phyloP scores from a whole-genome alignment of 2,888 invertebrate genomes.

The Drosophila crucigera region DNA sequence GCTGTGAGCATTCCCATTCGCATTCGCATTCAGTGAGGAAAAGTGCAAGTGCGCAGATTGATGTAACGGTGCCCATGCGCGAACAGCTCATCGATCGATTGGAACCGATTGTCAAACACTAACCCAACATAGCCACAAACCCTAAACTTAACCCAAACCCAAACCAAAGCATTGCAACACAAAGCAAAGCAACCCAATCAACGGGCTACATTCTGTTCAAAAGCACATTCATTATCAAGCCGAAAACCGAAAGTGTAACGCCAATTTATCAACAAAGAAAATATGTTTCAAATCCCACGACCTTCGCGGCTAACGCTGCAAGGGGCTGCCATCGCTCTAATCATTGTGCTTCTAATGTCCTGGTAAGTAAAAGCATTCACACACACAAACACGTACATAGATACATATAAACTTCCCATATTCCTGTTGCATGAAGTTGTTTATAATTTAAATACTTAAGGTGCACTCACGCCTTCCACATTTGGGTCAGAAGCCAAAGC shows the following conservation, averaged over 20 bases:
- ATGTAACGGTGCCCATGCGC: constrained; percentile 49
- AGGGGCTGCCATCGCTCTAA: constrained; percentile 57
- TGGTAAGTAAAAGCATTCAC: constrained; percentile 69
- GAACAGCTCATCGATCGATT: constrained; percentile 55
- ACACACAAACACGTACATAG: background rate
- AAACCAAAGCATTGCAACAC: background rate
- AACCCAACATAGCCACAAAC: constrained; percentile 26
- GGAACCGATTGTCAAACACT: constrained; percentile 18
- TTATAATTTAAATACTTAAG: constrained; percentile 44
- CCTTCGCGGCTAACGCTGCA: constrained; percentile 64
- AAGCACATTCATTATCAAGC: constrained; percentile 1
- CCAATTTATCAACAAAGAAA: constrained; percentile 22
- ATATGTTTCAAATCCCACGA: constrained; percentile 71
- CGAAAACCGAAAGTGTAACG: constrained; percentile 13
- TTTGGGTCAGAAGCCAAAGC: constrained; percentile 48
- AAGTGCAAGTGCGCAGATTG: constrained; percentile 52
- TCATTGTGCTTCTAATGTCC: constrained; percentile 66
- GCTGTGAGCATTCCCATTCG: constrained; percentile 16
- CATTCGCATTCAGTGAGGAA: constrained; percentile 35
- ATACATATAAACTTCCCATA: background rate
- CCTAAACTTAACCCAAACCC: background rate
- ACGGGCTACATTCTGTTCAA: background rate
- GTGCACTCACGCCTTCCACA: constrained; percentile 30
- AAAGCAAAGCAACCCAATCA: background rate
- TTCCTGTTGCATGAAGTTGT: background rate